Evolutionary conservation across 2,888 invertebrate genomes (phyloP).

Genomic region (Drosophila antonietae): DNA sequence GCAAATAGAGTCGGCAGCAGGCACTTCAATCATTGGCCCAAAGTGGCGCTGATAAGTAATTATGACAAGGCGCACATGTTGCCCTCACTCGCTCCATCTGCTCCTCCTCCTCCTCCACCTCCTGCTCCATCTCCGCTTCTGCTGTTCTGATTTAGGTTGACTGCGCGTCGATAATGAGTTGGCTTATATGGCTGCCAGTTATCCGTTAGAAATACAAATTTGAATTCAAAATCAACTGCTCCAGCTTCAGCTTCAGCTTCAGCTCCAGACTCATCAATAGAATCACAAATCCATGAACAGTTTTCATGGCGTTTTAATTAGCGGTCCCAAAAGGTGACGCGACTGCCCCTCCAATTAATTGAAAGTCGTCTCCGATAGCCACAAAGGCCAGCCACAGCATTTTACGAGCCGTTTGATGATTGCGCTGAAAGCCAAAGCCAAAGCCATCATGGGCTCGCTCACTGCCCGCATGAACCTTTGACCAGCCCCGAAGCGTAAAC

Average conservation of each 20-base stretch:
- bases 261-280: not conserved
- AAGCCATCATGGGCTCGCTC: constrained; percentile 6
- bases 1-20: constrained; percentile 51
- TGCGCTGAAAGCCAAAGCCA: constrained; percentile 44
- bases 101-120: no score
- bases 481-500: constrained; percentile 8
- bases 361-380: constrained; percentile 36
- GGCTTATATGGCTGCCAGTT: constrained; percentile 5
- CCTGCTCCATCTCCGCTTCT: not conserved
- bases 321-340: constrained; percentile 42
- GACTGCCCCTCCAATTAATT: constrained; percentile 52
- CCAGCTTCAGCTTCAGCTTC: not conserved
- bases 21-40: constrained; percentile 61
- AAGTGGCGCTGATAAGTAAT: constrained; percentile 62
- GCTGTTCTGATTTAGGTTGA: constrained; percentile 2
- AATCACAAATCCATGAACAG: constrained; percentile 14
- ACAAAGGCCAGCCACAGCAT: constrained; percentile 14
- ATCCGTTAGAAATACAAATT: constrained; percentile 11
- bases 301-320: constrained; percentile 70
- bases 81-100: not conserved
- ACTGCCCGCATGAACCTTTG: constrained; percentile 54
- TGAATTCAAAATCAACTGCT: not conserved
- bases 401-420: constrained; percentile 58
- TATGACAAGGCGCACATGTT: constrained; percentile 61
- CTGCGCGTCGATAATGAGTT: constrained; percentile 14